These are phyloP conservation scores for Hypotaenidia philippensis DNA, from an alignment of 2,797 vertebrate genomes.

Conservation along the genomic window DNA sequence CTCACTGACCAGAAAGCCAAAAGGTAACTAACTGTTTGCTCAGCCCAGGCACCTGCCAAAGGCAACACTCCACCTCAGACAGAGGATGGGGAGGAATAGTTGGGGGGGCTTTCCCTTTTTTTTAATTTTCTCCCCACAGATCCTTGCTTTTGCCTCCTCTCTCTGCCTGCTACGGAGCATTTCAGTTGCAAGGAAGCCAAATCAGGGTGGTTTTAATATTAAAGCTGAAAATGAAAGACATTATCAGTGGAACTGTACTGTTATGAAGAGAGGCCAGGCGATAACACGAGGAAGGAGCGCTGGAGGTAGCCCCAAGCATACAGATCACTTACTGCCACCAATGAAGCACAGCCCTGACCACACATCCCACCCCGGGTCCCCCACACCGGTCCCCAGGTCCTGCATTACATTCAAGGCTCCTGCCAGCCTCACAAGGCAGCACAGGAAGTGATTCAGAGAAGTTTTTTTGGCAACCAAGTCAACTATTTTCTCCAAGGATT, in stretches of 20 bases:
- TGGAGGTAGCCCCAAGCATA: neutral
- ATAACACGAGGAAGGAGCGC: fast-evolving
- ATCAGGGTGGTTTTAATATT: neutral
- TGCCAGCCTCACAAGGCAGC: neutral
- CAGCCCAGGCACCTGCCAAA: neutral
- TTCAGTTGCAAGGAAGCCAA: neutral
- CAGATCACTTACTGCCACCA: neutral
- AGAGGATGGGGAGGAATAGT: fast-evolving
- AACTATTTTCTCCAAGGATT: neutral
- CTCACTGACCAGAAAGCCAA: neutral
- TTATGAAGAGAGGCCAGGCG: neutral
- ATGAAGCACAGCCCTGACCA: neutral
- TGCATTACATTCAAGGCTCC: neutral
- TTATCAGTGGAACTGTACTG: neutral
- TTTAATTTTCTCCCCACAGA: neutral
- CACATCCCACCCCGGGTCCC: fast-evolving
- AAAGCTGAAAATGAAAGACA: constrained; percentile 58
- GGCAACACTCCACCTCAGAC: neutral
- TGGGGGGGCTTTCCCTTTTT: fast-evolving
- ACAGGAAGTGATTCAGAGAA: neutral
- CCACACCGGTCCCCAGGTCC: neutral
- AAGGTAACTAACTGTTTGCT: neutral
- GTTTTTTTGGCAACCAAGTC: neutral
- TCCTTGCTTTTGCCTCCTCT: constrained; percentile 35
- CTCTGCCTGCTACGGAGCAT: neutral